phyloP scores from a whole-genome alignment of 2,797 vertebrate species.

The Esox masquinongy region DNA sequence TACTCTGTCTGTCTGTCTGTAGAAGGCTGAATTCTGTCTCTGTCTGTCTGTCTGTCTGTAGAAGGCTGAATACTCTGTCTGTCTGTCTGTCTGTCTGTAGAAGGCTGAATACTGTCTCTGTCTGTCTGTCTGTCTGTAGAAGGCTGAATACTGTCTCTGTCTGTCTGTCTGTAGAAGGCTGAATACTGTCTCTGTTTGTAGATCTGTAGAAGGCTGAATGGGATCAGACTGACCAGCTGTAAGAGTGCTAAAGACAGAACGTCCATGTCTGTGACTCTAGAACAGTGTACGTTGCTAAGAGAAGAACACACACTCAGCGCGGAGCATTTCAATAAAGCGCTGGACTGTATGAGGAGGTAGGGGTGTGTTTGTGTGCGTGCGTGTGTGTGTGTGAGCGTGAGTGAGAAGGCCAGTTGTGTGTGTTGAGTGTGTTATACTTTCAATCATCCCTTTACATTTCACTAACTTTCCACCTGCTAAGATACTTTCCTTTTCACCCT shows the following conservation, averaged over 20 bases:
- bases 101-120: not conserved
- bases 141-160: too few relatives aligned
- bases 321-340: constrained; percentile 79
- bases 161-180: too few relatives aligned
- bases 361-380: constrained; percentile 9
- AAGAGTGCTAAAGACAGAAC: constrained; percentile 92
- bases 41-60: too few relatives aligned
- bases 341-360: constrained; percentile 88
- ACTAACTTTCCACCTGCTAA: too few relatives aligned
- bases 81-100: constrained; percentile 56
- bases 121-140: constrained; percentile 7
- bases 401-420: too few relatives aligned
- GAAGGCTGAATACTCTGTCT: too few relatives aligned
- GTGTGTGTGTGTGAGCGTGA: not conserved
- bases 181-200: constrained; percentile 40
- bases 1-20: too few relatives aligned
- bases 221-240: constrained; percentile 88
- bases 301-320: constrained; percentile 81
- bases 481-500: not conserved
- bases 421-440: too few relatives aligned
- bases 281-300: constrained; percentile 84
- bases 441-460: not conserved
- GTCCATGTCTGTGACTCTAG: constrained; percentile 88
- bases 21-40: too few relatives aligned
- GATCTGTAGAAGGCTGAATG: constrained; percentile 84